These are phyloP conservation scores for Caenorhabditis angaria DNA, from an alignment of 2,888 invertebrate species.

Conservation along the genomic window DNA sequence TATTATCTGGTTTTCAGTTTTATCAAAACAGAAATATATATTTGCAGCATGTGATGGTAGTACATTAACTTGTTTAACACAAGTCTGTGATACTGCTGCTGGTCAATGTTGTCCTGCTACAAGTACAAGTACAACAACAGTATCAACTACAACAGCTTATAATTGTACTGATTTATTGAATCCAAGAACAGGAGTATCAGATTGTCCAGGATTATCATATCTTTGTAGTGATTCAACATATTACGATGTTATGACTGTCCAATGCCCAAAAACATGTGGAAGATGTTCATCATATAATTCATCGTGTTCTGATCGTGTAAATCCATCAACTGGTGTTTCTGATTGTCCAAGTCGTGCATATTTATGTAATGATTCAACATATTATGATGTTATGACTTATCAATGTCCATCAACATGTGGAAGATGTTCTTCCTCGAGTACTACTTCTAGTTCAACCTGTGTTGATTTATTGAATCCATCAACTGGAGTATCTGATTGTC, in stretches of 20 bases:
- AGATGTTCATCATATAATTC: conserved; percentile 24
- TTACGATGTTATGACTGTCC: conserved; percentile 43
- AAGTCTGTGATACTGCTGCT: background rate
- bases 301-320: background rate
- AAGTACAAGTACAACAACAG: background rate
- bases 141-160: background rate
- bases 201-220: conserved; percentile 31
- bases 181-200: conserved; percentile 41
- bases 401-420: conserved; percentile 46
- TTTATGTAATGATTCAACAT: conserved; percentile 38
- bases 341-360: conserved; percentile 35
- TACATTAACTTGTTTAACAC: background rate
- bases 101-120: background rate
- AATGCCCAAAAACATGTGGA: conserved; percentile 46
- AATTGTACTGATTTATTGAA: conserved; percentile 38
- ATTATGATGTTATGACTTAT: conserved; percentile 43
- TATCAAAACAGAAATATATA: background rate
- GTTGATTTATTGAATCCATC: no score
- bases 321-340: conserved; percentile 20
- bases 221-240: conserved; percentile 41
- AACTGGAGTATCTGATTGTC: no score
- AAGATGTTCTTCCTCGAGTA: no score
- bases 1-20: background rate
- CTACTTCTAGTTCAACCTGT: no score
- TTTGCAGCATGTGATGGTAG: background rate